Base-by-base conservation (phyloP, 2,113 vertebrate genomes). In the Pseudois nayaur region DNA sequence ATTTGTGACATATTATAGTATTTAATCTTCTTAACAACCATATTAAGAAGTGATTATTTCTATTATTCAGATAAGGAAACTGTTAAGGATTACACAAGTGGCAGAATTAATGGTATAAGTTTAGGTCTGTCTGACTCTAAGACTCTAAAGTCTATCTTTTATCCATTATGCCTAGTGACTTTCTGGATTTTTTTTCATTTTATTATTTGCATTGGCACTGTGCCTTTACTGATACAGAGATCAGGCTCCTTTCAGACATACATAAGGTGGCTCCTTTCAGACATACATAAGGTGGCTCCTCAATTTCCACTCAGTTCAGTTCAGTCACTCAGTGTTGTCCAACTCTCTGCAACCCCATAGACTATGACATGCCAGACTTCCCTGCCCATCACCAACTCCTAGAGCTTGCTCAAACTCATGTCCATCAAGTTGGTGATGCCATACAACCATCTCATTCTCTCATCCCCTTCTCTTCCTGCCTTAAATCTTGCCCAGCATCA, bases 11-110 rank as follows among this genome's bases (percentile, higher is more conserved):
- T 33, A 62, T 57, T 52, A 71, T 50, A 74, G 6, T 12, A 45
- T 12, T 71, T 55, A 78, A 85, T 64, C 48, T 86, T 79, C 91
- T 43, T 84, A 16, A 88, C 54, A 96, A 17, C 16, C 31, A 40
- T 74, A 59, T 87, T 86, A 71, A 52, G 31, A 91, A 55, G 16
- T 50, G 83, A 50, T 83, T 94, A 62, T 87, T 94, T 92, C 31
- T 95, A 27, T 57, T 84, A 16, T 71, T 50, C 57, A 71, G 6
- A 48, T 95, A 57, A 92, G 21, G 21, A 95, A 78, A 78, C 27
- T 85, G 4, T 64, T 55, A 67, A 85, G 29, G 48, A 21, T 76
- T 90, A 64, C 25, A 14, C 79, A 64, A 57, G 33, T 59, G 59
- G 76, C 54, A 52, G 84, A 82, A 71, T 43, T 92, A 87, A 87